Evolutionary conservation across 2,888 invertebrate species (phyloP), one percentile per base, ranked within the genome.

Genomic region (Drosophila rubida): DNA sequence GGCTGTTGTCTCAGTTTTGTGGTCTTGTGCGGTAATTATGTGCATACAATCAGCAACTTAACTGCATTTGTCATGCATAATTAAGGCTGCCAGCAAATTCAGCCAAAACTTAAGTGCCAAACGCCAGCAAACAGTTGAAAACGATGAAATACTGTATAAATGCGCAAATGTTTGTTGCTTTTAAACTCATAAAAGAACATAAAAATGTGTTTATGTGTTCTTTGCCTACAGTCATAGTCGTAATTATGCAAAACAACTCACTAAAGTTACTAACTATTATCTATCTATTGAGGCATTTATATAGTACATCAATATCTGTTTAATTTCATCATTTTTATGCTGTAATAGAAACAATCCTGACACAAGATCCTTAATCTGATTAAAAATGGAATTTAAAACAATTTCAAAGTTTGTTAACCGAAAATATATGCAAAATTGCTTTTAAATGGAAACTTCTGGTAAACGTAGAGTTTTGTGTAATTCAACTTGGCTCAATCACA

Each of bases 11-110:
- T 44, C 23, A 37, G n/a, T 66, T 48, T 45, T 48, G 35, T 41
- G 30, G 41, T 70, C 54, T 35, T 67, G 51, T 68, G 55, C 53
- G 71, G 73, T 78, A 81, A 87, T 87, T 87, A 87, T 81, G 82
- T 84, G 84, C 84, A 80, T 80, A 84, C 67, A 78, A 84, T 84
- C 76, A 84, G 69, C 81, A 65, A 64, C 69, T 68, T 73, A 77
- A 77, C 75, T 68, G 78, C 75, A 82, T 82, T 87, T 75, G 85
- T 85, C 85, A 82, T 82, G 87, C 85, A 84, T 78, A 87, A 82
- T 82, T 82, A 82, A 71, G 77, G 68, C 75, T 69, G 61, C 48
- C 68, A 46, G 53, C 69, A 69, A 87, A 74, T 59, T 63, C 58
- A 69, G 55, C 48, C 46, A 69, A 75, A 69, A 78, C 68, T 68